Base-by-base conservation (phyloP, 2,113 vertebrate species). In the Craseonycteris thonglongyai region DNA sequence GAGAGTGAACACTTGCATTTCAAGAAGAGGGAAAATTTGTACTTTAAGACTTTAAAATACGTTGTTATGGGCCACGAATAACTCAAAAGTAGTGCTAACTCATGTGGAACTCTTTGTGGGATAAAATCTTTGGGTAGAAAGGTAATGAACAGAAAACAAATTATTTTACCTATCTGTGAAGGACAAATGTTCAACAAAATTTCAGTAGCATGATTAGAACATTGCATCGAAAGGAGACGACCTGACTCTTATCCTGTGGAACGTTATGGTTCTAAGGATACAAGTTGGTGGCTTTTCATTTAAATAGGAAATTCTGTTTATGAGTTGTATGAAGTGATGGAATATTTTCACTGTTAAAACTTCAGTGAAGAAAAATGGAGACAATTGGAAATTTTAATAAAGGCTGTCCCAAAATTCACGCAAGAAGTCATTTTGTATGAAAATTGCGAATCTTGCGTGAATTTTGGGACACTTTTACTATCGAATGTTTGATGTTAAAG, bases 141-240 rank as follows among this genome's bases (percentile, higher is more conserved):
- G 66, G 78, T 92, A 96, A 85, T 94, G 96, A 95, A 83, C 88
- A 95, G 88, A 84, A 96, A 97, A 94, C 88, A 97, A 90, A 93
- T 95, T 89, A 92, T 95, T 94, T 96, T 90, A 81, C 47, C 54
- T 95, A 82, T 94, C 87, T 94, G 12, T 85, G 65, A 38, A 92
- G 93, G 93, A 93, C 92, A 91, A 91, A 94, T 69, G 90, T 92
- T 93, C 78, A 92, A 83, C 51, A 71, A 56, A 90, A 66, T 85
- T 83, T 89, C 75, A 71, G 84, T 61, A 83, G 65, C 21, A 30
- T 84, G 91, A 93, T 97, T 88, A 94, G 69, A 47, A 24, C 75
- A 65, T 85, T 54, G 76, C 35, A 56, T 6, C 18, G 35, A 82
- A 87, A 40, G 82, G 59, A 81, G 59, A 49, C n/a, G n/a, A 65